Evolutionary conservation across 1,140 invertebrate species (phyloP).

Genomic region (Neodiprion virginianus): DNA sequence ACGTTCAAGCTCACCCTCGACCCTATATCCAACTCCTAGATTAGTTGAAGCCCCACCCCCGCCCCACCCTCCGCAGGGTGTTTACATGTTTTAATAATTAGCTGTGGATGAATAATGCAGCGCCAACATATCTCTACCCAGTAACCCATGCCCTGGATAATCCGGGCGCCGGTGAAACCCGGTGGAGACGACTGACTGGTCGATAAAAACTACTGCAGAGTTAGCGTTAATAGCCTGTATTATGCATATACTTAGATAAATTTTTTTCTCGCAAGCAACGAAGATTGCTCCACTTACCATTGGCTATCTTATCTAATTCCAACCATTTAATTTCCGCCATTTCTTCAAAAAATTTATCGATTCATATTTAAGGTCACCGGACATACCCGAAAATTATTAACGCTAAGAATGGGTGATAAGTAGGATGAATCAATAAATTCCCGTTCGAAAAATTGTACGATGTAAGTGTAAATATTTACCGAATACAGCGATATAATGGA

Average conservation of each 20-base stretch:
- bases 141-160: neutral
- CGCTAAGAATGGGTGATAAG: too few relatives aligned
- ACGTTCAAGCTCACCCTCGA: conserved; percentile 1
- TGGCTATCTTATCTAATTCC: too few relatives aligned
- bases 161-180: neutral
- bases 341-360: too few relatives aligned
- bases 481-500: too few relatives aligned
- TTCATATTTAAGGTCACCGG: too few relatives aligned
- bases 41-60: conserved; percentile 6
- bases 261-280: too few relatives aligned
- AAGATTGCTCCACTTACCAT: too few relatives aligned
- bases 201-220: neutral
- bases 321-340: too few relatives aligned
- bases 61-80: conserved; percentile 5
- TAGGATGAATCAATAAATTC: too few relatives aligned
- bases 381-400: too few relatives aligned
- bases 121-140: conserved; percentile 11
- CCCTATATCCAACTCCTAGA: conserved; percentile 2
- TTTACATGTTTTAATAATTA: conserved; percentile 18
- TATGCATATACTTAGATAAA: neutral
- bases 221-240: neutral
- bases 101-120: conserved; percentile 13
- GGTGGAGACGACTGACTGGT: neutral
- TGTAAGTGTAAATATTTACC: too few relatives aligned
- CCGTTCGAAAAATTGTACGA: too few relatives aligned